Evolutionary conservation across 1,140 invertebrate genomes (phyloP), one percentile per base, ranked within the genome.

Genomic region (Portunus trituberculatus): DNA sequence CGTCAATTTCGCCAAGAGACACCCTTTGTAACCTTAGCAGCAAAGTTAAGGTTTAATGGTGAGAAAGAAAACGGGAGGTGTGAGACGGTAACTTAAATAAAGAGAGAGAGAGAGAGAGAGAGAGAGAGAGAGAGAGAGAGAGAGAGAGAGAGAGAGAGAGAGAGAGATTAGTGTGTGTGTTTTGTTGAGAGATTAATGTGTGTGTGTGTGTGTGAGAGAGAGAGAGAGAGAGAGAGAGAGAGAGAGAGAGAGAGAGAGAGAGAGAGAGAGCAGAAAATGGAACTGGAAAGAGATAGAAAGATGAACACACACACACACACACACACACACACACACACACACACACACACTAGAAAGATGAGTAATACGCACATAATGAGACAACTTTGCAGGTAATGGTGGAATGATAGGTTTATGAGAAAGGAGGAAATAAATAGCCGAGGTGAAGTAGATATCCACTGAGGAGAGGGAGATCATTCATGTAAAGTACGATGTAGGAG

Each of bases 51-150:
- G 39, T 6, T 39, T 39, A 39, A 39, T 39, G 39, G 39, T 0
- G 29, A 25, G 76, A 14, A 83, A 83, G 76, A n/a, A 83, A 83
- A 29, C 76, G 76, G 29, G 76, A 83, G 29, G 29, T 83, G 29
- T 83, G 76, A 14, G 32, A 28, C 12, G 83, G n/a, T 20, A 28
- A 28, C 12, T 28, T 31, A 45, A 12, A 32, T 10, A 16, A 16
- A 16, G 87, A 46, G 87, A 45, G 87, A 89, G 32, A 32, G 39
- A 39, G 25, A 25, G 25, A 16, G 46, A 7, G 4, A 28, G 83
- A 84, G 83, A 84, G 83, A 84, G 83, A 84, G 83, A 84, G 83
- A 84, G 83, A 84, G 83, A 84, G 83, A 84, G 83, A 84, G 83
- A 84, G 82, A 84, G 82, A 84, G 82, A 84, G 82, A 84, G 82